Conservation (phyloP, 1,140 invertebrate species). For the Papilio helenus region DNA sequence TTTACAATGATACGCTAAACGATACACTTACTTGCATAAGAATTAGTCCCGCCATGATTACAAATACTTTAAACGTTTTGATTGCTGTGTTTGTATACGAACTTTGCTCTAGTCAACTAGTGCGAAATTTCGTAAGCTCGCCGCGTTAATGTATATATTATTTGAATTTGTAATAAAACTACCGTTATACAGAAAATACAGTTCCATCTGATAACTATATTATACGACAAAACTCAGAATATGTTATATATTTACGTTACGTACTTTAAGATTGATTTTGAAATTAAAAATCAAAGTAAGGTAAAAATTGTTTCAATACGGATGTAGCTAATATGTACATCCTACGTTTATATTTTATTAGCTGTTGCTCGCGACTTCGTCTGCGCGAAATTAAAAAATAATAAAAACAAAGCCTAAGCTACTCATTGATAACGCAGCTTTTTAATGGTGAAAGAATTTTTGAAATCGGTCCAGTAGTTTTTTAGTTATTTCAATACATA, state of each 20-base stretch:
- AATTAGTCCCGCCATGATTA: constrained; percentile 36
- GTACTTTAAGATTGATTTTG: background rate
- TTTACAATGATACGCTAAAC: constrained; percentile 57
- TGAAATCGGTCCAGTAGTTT: too few relatives aligned
- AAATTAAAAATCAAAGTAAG: background rate
- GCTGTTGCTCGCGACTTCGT: too few relatives aligned
- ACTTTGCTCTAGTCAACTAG: constrained; percentile 21
- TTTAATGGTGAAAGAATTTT: too few relatives aligned
- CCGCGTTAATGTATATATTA: background rate
- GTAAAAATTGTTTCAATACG: background rate
- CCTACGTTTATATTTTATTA: too few relatives aligned
- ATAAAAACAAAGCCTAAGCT: too few relatives aligned
- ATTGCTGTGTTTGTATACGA: constrained; percentile 10
- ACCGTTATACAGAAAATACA: background rate
- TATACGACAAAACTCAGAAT: background rate
- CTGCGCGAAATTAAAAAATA: too few relatives aligned
- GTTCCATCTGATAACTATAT: background rate
- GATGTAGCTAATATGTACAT: background rate
- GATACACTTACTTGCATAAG: constrained; percentile 44
- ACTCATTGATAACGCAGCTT: too few relatives aligned
- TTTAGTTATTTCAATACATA: too few relatives aligned
- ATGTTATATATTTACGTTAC: too few relatives aligned
- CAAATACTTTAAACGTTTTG: constrained; percentile 35
- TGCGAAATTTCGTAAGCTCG: constrained; percentile 29
- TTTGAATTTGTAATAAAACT: constrained; percentile 9